Conservation (phyloP, 2,113 vertebrate species). For the Megaceryle maxima region DNA sequence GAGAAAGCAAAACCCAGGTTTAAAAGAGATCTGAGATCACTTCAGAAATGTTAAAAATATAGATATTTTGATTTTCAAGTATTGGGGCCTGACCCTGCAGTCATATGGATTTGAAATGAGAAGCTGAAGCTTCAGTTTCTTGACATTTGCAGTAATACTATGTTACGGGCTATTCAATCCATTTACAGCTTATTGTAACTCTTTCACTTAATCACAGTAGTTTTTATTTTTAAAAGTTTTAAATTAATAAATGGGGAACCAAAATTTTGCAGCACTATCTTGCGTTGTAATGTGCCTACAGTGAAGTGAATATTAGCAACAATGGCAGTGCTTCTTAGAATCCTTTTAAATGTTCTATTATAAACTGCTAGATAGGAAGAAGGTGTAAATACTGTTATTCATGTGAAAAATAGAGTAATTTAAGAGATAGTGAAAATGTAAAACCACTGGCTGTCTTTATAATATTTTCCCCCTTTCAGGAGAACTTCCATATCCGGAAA, state of each 20-base stretch:
- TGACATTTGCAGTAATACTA: background rate
- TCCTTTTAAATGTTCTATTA: background rate
- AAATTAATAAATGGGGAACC: background rate
- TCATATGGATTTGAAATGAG: background rate
- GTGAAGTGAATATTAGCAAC: background rate
- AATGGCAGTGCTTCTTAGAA: background rate
- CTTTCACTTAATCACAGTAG: background rate
- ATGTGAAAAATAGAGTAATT: background rate
- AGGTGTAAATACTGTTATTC: background rate
- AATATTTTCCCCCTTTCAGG: constrained; percentile 76
- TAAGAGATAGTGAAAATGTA: background rate
- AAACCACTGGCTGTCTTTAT: background rate
- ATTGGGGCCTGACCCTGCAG: background rate
- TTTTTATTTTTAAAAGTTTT: background rate
- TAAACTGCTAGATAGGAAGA: background rate
- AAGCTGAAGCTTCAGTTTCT: background rate
- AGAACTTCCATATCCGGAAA: constrained; percentile 98
- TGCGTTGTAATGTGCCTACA: background rate
- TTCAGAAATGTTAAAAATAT: background rate
- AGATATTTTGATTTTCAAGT: background rate
- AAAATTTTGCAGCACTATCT: background rate
- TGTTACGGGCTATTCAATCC: background rate
- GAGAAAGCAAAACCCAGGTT: background rate
- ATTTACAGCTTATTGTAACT: background rate
- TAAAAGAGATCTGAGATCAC: background rate